A percentile compares a stretch with the other conserved stretches of the same genome.
Conservation (phyloP, 2,113 vertebrate species). For the Synchiropus splendidus region DNA sequence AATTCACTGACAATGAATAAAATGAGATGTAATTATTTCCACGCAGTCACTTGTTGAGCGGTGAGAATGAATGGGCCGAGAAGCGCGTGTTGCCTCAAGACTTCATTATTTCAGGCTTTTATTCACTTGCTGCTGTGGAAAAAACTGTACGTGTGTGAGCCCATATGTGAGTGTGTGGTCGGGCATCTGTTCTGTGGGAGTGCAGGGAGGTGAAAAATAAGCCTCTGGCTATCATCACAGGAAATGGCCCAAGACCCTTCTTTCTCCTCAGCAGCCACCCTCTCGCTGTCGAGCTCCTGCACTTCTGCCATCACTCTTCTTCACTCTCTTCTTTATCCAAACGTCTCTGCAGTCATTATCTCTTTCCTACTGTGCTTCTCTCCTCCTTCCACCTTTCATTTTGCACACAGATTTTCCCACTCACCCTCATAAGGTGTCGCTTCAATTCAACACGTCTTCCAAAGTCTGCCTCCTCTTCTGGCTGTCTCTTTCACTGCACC, state of each 20-base stretch:
- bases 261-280: constrained; percentile 31
- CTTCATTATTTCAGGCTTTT: constrained; percentile 34
- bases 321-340: constrained; percentile 4
- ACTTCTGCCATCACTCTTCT: constrained; percentile 18
- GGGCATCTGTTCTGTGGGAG: constrained; percentile 12
- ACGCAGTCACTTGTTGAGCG: constrained; percentile 58
- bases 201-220: constrained; percentile 34
- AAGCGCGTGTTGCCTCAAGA: constrained; percentile 41
- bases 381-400: constrained; percentile 30
- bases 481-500: constrained; percentile 17
- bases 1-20: constrained; percentile 60
- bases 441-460: background rate
- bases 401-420: constrained; percentile 14
- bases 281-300: constrained; percentile 21
- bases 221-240: constrained; percentile 57
- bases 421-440: constrained; percentile 14
- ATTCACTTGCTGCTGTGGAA: background rate
- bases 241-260: constrained; percentile 51
- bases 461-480: constrained; percentile 6
- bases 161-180: constrained; percentile 9
- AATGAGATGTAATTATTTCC: constrained; percentile 58
- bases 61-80: constrained; percentile 27
- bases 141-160: too few relatives aligned
- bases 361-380: constrained; percentile 22
- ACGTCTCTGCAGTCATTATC: constrained; percentile 14